Conservation (phyloP, 2,113 vertebrate genomes). For the Globicephala melas region DNA sequence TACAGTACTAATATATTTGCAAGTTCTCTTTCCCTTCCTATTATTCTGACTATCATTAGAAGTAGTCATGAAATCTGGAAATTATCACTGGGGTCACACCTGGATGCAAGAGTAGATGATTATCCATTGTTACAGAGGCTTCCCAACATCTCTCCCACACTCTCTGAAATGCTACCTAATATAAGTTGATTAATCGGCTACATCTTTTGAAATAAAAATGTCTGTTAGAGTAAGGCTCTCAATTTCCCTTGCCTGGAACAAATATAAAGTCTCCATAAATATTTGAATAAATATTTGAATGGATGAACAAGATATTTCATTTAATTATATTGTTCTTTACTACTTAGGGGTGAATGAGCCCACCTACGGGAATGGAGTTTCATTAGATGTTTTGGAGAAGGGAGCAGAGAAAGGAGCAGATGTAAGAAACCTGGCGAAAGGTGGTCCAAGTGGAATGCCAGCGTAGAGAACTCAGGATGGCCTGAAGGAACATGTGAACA, state of each 20-base stretch:
- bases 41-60: not conserved
- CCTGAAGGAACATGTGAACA: not conserved
- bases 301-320: not conserved
- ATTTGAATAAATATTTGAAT: not conserved
- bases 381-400: not conserved
- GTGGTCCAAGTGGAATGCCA: not conserved
- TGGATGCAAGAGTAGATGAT: not conserved
- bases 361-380: not conserved
- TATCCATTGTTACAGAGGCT: not conserved
- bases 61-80: not conserved
- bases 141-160: not conserved
- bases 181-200: not conserved
- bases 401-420: not conserved
- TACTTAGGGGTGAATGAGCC: not conserved
- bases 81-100: not conserved
- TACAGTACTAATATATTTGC: not conserved
- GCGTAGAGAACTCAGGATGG: not conserved
- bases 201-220: not conserved
- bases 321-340: not conserved
- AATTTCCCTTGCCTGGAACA: not conserved
- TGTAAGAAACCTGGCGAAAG: not conserved
- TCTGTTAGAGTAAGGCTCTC: not conserved
- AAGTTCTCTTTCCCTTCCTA: not conserved
- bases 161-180: not conserved
- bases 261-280: not conserved